Evolutionary conservation across 2,888 invertebrate genomes (phyloP), one percentile per base, ranked within the genome.

Genomic region (Apamea monoglypha): DNA sequence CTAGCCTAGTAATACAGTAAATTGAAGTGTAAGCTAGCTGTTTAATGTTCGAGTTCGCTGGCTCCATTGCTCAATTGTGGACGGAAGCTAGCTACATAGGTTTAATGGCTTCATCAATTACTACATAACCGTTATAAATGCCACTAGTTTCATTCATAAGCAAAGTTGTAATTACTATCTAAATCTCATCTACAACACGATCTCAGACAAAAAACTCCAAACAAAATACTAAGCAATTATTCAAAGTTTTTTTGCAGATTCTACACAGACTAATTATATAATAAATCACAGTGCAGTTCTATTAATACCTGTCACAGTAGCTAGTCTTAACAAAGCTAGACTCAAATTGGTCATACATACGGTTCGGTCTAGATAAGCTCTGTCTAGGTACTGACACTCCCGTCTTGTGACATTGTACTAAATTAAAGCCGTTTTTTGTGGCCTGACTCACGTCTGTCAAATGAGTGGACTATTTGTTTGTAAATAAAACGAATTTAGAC

Each of bases 351-450:
- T 64, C 74, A 86, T 67, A 71, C 63, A 73, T 53, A 40, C n/a
- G 21, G 71, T 67, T 78, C 1, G 40, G 73, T 74, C 74, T 74
- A 76, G 68, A 84, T 84, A 47, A 76, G 25, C 44, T 5, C 29
- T 50, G 68, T 44, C 69, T 56, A 66, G 44, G 36, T 74, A 63
- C 56, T 44, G 70, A 32, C 84, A 70, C 87, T 74, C 83, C 76
- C 59, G 18, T 29, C 36, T 64, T 76, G 71, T 79, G 87, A 84
- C 84, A 87, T 87, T 87, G 87, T 64, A n/a, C 84, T 85, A 53
- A 68, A 79, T 78, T 84, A 59, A 53, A 72, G 53, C 2, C 67
- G 10, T 71, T 73, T 79, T 87, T 87, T 84, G 47, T 61, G 4
- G 21, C 16, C 53, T 74, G 80, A 76, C 36, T 83, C 70, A 84